A percentile compares a stretch with the other conserved stretches of the same genome.
Conservation (phyloP, 2,113 vertebrate species). For the Ptilorrhoa leucosticta region DNA sequence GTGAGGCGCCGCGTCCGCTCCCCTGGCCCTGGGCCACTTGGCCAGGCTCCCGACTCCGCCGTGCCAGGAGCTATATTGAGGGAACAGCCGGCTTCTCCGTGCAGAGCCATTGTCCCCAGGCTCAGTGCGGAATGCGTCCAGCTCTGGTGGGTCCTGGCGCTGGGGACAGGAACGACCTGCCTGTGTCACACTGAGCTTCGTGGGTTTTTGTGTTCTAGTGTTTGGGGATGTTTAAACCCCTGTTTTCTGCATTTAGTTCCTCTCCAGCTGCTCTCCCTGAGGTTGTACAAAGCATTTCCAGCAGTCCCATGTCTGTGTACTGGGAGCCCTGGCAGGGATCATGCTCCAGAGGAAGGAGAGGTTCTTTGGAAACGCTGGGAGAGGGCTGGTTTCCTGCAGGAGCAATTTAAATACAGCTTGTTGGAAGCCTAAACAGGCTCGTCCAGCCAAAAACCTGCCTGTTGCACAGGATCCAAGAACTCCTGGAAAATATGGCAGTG, state of each 20-base stretch:
- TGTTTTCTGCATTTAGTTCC: not conserved
- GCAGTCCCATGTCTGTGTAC: not conserved
- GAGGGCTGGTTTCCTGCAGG: not conserved
- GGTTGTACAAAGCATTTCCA: not conserved
- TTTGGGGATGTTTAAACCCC: not conserved
- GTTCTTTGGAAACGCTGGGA: accelerated
- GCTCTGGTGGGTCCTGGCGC: accelerated
- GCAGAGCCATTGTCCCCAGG: not conserved
- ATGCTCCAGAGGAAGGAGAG: not conserved
- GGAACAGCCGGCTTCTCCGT: not conserved
- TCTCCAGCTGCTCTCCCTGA: not conserved
- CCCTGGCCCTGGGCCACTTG: not conserved
- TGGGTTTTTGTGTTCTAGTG: not conserved
- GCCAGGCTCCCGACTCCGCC: accelerated
- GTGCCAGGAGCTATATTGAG: not conserved
- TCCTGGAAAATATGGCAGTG: not conserved
- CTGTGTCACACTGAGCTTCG: accelerated
- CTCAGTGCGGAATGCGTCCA: accelerated
- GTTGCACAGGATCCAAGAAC: not conserved
- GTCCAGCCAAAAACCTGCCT: not conserved
- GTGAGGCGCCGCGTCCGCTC: not conserved
- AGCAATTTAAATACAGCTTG: not conserved
- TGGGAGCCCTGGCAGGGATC: not conserved
- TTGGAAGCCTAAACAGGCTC: not conserved
- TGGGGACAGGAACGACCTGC: not conserved